Percentiles rank a stretch among this genome's conserved stretches.
These are phyloP conservation scores for Campylorhamphus procurvoides DNA, from an alignment of 2,113 vertebrate species.

Conservation along the genomic window DNA sequence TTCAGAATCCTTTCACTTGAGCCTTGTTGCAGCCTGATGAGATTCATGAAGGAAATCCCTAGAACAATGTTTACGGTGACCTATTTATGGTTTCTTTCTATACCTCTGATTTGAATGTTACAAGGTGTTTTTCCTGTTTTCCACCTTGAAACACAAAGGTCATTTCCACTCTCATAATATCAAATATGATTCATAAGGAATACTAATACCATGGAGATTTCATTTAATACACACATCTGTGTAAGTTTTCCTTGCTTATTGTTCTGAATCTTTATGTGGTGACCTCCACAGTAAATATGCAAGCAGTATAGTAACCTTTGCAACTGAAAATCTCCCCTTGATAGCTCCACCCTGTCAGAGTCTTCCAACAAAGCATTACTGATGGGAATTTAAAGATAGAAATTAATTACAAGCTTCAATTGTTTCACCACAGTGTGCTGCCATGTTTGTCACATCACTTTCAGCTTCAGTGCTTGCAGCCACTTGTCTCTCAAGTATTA, in stretches of 20 bases:
- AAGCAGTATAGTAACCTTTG: conserved; percentile 59
- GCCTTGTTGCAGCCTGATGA: neutral
- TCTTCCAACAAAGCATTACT: conserved; percentile 75
- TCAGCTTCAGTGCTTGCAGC: conserved; percentile 71
- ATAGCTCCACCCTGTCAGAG: conserved; percentile 66
- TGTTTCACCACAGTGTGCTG: conserved; percentile 71
- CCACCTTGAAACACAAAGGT: neutral
- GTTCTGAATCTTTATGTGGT: conserved; percentile 41
- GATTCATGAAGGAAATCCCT: conserved; percentile 9
- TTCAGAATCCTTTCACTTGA: neutral
- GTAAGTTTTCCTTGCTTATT: neutral
- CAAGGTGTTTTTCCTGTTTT: neutral
- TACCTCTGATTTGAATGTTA: neutral
- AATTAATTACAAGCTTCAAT: conserved; percentile 85
- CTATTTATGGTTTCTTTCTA: neutral
- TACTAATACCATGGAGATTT: neutral
- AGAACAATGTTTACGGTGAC: neutral
- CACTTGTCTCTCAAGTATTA: conserved; percentile 77
- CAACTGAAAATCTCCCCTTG: conserved; percentile 51
- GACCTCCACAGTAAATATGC: conserved; percentile 31
- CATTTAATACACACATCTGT: neutral
- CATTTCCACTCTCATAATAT: neutral
- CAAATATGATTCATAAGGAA: neutral
- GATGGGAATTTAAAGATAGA: conserved; percentile 80
- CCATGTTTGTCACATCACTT: conserved; percentile 76